Percentiles rank a stretch among this genome's conserved stretches.
These are phyloP conservation scores for Drosophila antonietae DNA, from an alignment of 2,888 invertebrate species.

Conservation along the genomic window DNA sequence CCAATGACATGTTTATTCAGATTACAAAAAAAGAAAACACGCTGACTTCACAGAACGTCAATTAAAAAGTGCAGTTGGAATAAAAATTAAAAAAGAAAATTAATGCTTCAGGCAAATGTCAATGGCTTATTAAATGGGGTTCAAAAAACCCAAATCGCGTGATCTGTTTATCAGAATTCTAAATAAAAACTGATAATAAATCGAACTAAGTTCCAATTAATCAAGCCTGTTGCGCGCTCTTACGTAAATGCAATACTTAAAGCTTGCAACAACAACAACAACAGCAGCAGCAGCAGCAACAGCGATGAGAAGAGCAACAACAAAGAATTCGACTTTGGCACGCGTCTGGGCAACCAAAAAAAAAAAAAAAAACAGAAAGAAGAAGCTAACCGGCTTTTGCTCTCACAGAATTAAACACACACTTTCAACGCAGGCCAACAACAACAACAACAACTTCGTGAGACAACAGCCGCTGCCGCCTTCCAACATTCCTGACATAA, in stretches of 20 bases:
- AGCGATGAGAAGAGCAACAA: neutral
- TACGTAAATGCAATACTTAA: conserved; percentile 17
- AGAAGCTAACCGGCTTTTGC: conserved; percentile 58
- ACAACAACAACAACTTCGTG: conserved; percentile 39
- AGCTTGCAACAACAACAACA: neutral
- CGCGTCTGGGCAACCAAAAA: conserved; percentile 47
- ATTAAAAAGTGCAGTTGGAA: conserved; percentile 36
- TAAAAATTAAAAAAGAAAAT: conserved; percentile 7
- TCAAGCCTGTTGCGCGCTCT: conserved; percentile 8
- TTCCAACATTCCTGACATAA: conserved; percentile 80
- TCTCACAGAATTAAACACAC: conserved; percentile 56
- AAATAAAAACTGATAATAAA: conserved; percentile 37
- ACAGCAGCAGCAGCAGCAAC: neutral
- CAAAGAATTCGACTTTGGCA: conserved; percentile 50
- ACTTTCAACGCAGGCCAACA: conserved; percentile 56
- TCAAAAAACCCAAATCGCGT: conserved; percentile 60
- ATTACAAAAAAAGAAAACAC: conserved; percentile 12
- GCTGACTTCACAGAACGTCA: conserved; percentile 54
- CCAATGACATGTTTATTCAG: conserved; percentile 43
- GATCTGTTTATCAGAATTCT: conserved; percentile 42
- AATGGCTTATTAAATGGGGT: conserved; percentile 60
- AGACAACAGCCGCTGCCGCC: conserved; percentile 40
- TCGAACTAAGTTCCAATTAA: conserved; percentile 45
- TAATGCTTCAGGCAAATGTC: conserved; percentile 43
- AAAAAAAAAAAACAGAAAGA: neutral